Evolutionary conservation across 2,888 invertebrate species (phyloP).

Genomic region (Catocala sponsa): DNA sequence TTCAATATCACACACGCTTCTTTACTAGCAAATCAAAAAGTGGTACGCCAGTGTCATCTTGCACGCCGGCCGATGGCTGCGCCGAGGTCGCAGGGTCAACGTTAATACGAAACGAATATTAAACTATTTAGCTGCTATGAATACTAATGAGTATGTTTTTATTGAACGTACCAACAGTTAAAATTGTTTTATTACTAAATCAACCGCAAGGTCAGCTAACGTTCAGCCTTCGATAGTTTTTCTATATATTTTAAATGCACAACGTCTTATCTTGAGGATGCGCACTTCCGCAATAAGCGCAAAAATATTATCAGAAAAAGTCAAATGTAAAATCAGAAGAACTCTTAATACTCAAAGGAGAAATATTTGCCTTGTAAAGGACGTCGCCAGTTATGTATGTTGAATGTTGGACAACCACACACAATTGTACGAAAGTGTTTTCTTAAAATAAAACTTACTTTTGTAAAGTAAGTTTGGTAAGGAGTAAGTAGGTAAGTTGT

Average conservation of each 20-base stretch:
- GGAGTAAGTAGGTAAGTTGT: too few species aligned
- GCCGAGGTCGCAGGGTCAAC: conserved; percentile 48
- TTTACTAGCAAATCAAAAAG: neutral
- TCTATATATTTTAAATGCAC: conserved; percentile 37
- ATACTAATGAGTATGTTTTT: conserved; percentile 51
- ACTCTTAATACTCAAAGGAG: conserved; percentile 55
- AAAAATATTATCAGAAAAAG: conserved; percentile 71
- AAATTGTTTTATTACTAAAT: conserved; percentile 57
- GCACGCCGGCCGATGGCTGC: conserved; percentile 20
- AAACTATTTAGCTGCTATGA: conserved; percentile 43
- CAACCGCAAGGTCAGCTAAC: conserved; percentile 55
- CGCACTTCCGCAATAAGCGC: conserved; percentile 53
- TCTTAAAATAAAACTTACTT: neutral
- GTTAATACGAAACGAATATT: conserved; percentile 50
- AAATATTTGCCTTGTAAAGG: conserved; percentile 45
- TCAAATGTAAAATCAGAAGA: conserved; percentile 74
- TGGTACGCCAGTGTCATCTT: neutral
- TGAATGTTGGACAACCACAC: neutral
- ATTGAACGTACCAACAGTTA: conserved; percentile 48
- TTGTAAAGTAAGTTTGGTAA: neutral
- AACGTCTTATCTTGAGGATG: conserved; percentile 38
- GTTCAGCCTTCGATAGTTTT: conserved; percentile 49
- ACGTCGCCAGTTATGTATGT: conserved; percentile 19
- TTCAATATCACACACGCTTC: too few species aligned
- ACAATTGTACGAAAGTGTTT: neutral